Evolutionary conservation across 2,113 vertebrate genomes (phyloP).

Genomic region (Sinocyclocheilus grahami): DNA sequence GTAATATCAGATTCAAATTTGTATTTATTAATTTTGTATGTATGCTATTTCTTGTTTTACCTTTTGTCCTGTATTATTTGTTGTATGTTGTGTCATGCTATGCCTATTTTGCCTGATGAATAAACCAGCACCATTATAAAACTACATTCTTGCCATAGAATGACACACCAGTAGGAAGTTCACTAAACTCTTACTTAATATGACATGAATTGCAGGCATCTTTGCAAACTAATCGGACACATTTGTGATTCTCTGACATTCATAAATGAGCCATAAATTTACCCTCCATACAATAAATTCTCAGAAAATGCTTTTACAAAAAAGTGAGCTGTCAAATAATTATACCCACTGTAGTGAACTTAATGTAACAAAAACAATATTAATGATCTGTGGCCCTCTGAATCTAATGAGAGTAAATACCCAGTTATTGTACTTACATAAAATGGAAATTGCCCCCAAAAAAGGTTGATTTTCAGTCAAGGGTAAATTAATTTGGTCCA

Average conservation of each 20-base stretch:
- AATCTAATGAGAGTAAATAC: neutral
- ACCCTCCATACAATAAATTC: slow-evolving; percentile 2
- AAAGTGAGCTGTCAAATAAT: neutral
- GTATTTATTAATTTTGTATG: neutral
- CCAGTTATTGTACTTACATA: neutral
- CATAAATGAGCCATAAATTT: neutral
- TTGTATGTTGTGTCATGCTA: neutral
- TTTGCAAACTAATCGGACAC: neutral
- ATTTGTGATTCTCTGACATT: neutral
- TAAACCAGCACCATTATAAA: neutral
- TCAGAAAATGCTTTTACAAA: slow-evolving; percentile 8
- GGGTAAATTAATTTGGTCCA: slow-evolving; percentile 24
- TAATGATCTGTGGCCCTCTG: neutral
- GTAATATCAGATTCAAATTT: neutral
- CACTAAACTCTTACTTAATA: neutral
- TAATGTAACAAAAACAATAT: slow-evolving; percentile 14
- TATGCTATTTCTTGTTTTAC: neutral
- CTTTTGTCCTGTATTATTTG: neutral
- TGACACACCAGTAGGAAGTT: neutral
- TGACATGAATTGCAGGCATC: neutral
- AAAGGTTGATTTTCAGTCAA: slow-evolving; percentile 2
- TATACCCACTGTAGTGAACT: neutral
- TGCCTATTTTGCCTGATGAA: neutral
- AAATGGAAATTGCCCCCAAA: slow-evolving; percentile 19
- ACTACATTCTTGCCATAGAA: neutral